Percentiles rank a stretch among this genome's conserved stretches.
These are phyloP conservation scores for Chlamydotis undulata DNA, from an alignment of 2,113 vertebrate species.

Conservation along the genomic window DNA sequence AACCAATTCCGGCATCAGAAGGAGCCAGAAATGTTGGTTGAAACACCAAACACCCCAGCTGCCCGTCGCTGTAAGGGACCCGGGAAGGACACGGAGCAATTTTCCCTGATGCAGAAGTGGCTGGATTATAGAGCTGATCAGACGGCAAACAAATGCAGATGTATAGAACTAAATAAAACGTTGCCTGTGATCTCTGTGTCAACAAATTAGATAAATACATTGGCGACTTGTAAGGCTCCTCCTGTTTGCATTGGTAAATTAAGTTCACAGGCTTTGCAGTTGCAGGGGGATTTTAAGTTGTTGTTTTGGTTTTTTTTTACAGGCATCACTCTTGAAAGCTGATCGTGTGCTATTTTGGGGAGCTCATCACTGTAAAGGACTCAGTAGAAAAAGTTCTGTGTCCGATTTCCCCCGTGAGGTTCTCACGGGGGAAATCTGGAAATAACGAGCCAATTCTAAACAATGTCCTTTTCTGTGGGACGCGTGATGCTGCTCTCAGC, in stretches of 20 bases:
- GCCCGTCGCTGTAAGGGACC: not conserved
- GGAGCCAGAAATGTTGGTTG: not conserved
- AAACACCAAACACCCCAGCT: not conserved
- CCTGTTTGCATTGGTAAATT: conserved; percentile 68
- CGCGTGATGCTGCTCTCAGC: not conserved
- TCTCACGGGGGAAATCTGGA: not conserved
- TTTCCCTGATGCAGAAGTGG: not conserved
- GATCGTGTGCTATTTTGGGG: conserved; percentile 19
- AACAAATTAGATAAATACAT: conserved; percentile 33
- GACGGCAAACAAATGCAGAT: conserved; percentile 3
- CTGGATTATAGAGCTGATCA: not conserved
- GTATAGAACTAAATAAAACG: not conserved
- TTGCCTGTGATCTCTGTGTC: not conserved
- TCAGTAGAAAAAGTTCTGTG: not conserved
- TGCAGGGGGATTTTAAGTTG: not conserved
- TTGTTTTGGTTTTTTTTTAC: not conserved
- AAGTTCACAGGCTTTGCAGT: conserved; percentile 36
- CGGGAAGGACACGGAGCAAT: not conserved
- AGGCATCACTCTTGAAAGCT: not conserved
- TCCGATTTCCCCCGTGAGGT: not conserved
- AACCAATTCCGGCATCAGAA: not conserved
- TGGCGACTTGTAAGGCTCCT: conserved; percentile 13
- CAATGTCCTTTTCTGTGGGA: not conserved
- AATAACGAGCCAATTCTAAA: not conserved
- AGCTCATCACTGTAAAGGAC: conserved; percentile 14